phyloP scores from a whole-genome alignment of 2,888 invertebrate genomes.

The Pheosia tremula region DNA sequence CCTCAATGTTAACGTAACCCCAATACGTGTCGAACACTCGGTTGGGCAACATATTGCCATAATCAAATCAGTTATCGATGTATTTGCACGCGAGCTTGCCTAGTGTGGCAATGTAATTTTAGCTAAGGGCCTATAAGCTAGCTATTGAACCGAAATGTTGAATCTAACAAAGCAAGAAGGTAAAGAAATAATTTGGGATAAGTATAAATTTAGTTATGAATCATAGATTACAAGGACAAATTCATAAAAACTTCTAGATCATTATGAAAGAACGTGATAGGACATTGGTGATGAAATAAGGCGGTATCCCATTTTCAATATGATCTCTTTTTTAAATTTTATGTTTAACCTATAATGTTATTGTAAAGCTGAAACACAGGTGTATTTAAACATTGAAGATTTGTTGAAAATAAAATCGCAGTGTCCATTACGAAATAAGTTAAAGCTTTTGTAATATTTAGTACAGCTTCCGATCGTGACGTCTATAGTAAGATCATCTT shows the following conservation, averaged over 20 bases:
- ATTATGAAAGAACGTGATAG: background rate
- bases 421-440: too few species aligned
- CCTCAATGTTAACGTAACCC: slow-evolving; percentile 37
- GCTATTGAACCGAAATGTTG: background rate
- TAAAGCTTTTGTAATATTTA: too few species aligned
- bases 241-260: background rate
- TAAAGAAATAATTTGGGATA: background rate
- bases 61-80: slow-evolving; percentile 49
- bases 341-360: too few species aligned
- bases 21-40: slow-evolving; percentile 31
- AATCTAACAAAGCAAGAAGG: background rate
- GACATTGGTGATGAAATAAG: background rate
- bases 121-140: slow-evolving; percentile 5
- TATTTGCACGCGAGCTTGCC: slow-evolving; percentile 51
- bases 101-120: slow-evolving; percentile 21
- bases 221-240: background rate
- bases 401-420: too few species aligned
- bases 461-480: background rate
- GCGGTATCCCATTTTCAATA: background rate
- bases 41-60: slow-evolving; percentile 42
- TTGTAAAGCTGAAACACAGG: too few species aligned
- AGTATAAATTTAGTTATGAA: background rate
- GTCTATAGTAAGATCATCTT: background rate
- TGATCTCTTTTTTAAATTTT: too few species aligned
- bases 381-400: too few species aligned